Evolutionary conservation across 2,888 invertebrate genomes (phyloP).

Genomic region (Cryptocheilus praepositus): DNA sequence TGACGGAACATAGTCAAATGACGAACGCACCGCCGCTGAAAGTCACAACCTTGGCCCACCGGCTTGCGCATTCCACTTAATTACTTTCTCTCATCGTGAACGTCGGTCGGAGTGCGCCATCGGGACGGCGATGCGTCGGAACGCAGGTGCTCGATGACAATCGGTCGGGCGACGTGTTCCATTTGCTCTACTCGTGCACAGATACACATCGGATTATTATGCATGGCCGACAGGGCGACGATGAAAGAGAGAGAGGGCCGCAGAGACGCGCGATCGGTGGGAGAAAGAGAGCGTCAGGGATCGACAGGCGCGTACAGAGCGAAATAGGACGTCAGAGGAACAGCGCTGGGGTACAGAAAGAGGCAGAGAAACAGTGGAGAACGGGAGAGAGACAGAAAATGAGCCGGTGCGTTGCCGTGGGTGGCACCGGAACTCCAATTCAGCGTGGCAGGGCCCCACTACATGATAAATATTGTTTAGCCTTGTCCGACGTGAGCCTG

Average conservation of each 20-base stretch:
- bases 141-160: conserved; percentile 27
- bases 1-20: too few relatives aligned
- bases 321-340: conserved; percentile 1
- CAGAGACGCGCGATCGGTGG: too few relatives aligned
- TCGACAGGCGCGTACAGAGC: neutral
- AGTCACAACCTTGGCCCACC: too few relatives aligned
- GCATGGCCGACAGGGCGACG: conserved; percentile 19
- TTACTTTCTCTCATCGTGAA: too few relatives aligned
- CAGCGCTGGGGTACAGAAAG: neutral
- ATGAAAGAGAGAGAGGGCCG: too few relatives aligned
- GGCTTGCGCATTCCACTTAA: too few relatives aligned
- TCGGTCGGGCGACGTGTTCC: conserved; percentile 25
- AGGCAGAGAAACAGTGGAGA: neutral
- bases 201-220: conserved; percentile 34
- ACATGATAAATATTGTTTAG: conserved; percentile 71
- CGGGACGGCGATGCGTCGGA: conserved; percentile 10
- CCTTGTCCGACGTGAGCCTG: conserved; percentile 56
- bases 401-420: conserved; percentile 49
- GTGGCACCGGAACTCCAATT: conserved; percentile 71
- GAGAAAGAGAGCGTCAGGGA: too few relatives aligned
- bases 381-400: neutral
- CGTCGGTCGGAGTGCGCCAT: too few relatives aligned
- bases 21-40: too few relatives aligned
- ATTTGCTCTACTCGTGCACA: conserved; percentile 33
- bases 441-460: conserved; percentile 50